These are phyloP conservation scores for Riparia riparia DNA, from an alignment of 2,113 vertebrate genomes.

Conservation along the genomic window DNA sequence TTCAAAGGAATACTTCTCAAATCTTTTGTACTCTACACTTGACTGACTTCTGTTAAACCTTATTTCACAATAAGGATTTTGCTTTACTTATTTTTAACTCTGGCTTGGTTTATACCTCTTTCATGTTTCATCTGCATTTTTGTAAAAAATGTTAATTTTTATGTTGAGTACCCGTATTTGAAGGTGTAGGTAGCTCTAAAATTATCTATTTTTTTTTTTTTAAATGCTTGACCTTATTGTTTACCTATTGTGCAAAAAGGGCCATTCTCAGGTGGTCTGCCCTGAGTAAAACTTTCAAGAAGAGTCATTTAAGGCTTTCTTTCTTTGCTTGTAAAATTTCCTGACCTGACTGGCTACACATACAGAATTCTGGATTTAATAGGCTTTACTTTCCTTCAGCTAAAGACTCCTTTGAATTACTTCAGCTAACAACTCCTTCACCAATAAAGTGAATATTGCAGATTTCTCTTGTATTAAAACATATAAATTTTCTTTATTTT, in stretches of 20 bases:
- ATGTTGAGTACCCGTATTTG: not conserved
- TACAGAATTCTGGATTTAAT: not conserved
- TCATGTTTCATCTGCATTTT: not conserved
- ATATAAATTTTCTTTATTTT: not conserved
- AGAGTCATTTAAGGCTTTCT: not conserved
- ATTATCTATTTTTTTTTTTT: not conserved
- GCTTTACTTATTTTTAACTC: not conserved
- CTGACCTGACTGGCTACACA: not conserved
- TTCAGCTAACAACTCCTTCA: not conserved
- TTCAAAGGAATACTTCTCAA: not conserved
- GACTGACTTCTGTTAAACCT: not conserved
- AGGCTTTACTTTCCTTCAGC: not conserved
- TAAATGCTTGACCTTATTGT: accelerated
- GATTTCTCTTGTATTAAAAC: not conserved
- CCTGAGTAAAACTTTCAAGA: not conserved
- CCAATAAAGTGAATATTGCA: not conserved
- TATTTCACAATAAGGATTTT: not conserved
- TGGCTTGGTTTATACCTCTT: not conserved
- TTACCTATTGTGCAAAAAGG: not conserved
- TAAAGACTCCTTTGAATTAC: not conserved
- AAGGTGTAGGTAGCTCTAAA: not conserved
- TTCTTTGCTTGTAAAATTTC: not conserved
- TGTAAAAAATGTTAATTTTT: not conserved
- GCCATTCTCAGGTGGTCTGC: not conserved
- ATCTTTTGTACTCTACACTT: not conserved